These are phyloP conservation scores for Hirtodrosophila cameraria DNA, from an alignment of 2,888 invertebrate genomes.

Conservation along the genomic window DNA sequence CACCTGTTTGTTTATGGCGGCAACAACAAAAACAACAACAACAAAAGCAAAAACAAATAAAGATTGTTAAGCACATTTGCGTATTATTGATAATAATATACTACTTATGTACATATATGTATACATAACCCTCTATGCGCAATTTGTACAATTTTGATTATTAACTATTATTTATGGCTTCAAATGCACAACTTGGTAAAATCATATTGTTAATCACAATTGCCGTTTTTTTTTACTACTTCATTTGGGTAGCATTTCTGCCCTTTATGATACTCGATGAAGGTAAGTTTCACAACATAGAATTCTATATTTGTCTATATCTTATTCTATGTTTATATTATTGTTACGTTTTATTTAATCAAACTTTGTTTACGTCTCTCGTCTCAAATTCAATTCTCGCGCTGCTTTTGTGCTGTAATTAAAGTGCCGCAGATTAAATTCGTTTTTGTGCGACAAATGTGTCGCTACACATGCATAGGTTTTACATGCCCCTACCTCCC, in stretches of 20 bases:
- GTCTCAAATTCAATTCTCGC: slow-evolving; percentile 15
- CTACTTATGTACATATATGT: slow-evolving; percentile 6
- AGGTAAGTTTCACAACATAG: slow-evolving; percentile 83
- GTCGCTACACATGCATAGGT: not conserved
- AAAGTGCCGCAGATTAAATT: slow-evolving; percentile 60
- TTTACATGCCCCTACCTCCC: not conserved
- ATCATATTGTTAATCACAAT: slow-evolving; percentile 85
- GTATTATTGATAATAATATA: slow-evolving; percentile 15
- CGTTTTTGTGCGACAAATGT: slow-evolving; percentile 15
- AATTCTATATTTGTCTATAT: not conserved
- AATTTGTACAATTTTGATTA: slow-evolving; percentile 36
- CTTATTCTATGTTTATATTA: slow-evolving; percentile 4
- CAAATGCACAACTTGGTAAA: slow-evolving; percentile 87
- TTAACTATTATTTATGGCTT: slow-evolving; percentile 85
- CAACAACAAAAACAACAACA: slow-evolving; percentile 11
- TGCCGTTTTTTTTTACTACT: slow-evolving; percentile 86
- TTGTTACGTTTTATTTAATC: slow-evolving; percentile 65
- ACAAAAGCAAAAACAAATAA: too few species aligned
- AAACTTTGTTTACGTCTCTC: slow-evolving; percentile 40
- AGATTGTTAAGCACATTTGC: slow-evolving; percentile 42
- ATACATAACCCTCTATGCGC: slow-evolving; percentile 35
- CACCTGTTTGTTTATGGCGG: slow-evolving; percentile 59
- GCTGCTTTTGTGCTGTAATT: slow-evolving; percentile 72
- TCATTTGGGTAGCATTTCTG: slow-evolving; percentile 88
- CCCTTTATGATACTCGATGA: slow-evolving; percentile 88